These are phyloP conservation scores for Leuciscus idus DNA, from an alignment of 2,113 vertebrate species.

Conservation along the genomic window DNA sequence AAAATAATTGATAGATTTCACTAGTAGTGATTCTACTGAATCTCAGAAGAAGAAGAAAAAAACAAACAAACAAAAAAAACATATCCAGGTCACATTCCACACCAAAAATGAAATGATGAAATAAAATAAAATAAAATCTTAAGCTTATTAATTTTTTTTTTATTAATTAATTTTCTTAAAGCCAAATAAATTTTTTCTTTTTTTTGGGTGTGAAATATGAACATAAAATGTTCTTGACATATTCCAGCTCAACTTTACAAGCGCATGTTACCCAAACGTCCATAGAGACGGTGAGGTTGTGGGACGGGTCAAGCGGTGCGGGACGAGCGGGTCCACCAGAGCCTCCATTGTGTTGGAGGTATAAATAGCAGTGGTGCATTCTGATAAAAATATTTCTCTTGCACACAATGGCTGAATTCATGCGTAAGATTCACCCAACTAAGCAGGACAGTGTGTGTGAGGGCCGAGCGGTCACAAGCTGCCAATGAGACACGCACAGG, in stretches of 20 bases:
- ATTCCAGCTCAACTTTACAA: background rate
- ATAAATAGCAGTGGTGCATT: conserved; percentile 71
- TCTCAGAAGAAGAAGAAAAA: too few relatives aligned
- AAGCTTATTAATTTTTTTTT: too few relatives aligned
- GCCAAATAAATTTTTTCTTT: too few relatives aligned
- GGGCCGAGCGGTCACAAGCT: conserved; percentile 72
- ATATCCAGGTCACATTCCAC: background rate
- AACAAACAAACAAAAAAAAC: too few relatives aligned
- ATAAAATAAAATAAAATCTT: background rate
- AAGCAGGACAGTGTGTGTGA: conserved; percentile 57
- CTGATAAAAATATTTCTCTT: conserved; percentile 68
- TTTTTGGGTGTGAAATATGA: background rate
- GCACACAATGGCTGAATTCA: conserved; percentile 76
- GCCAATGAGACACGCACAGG: conserved; percentile 72
- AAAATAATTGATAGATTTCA: background rate
- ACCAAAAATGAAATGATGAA: background rate
- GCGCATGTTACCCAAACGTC: background rate
- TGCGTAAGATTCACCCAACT: conserved; percentile 65
- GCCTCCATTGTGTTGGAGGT: conserved; percentile 55
- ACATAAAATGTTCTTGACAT: background rate
- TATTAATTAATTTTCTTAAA: too few relatives aligned
- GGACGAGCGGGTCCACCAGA: conserved; percentile 57
- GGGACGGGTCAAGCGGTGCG: conserved; percentile 58
- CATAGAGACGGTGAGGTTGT: background rate
- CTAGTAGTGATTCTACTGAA: too few relatives aligned